Evolutionary conservation across 2,113 vertebrate species (phyloP).

Genomic region (Vireo altiloquus): DNA sequence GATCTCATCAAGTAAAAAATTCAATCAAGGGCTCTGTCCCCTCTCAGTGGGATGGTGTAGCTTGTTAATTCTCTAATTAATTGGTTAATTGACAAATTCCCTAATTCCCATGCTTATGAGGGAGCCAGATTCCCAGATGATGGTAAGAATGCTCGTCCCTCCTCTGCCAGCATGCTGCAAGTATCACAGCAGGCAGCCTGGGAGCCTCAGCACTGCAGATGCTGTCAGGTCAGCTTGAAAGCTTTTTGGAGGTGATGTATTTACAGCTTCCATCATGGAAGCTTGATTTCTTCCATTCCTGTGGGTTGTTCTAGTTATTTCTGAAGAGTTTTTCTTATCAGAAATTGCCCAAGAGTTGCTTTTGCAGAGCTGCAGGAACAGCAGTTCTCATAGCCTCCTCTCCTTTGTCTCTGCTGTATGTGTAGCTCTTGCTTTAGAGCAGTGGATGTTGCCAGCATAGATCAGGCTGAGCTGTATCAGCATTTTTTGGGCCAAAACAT

Average conservation of each 20-base stretch:
- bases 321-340: not conserved
- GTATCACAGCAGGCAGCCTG: not conserved
- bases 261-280: not conserved
- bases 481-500: not conserved
- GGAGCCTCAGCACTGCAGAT: not conserved
- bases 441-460: not conserved
- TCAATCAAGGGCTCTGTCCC: not conserved
- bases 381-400: not conserved
- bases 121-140: not conserved
- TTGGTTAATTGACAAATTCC: not conserved
- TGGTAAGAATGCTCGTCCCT: not conserved
- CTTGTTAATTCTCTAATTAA: not conserved
- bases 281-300: not conserved
- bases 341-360: not conserved
- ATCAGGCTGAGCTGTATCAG: not conserved
- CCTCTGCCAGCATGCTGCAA: accelerated
- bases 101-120: not conserved
- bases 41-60: not conserved
- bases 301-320: not conserved
- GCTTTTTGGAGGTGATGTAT: not conserved
- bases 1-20: not conserved
- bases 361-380: not conserved
- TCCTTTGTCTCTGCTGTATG: accelerated
- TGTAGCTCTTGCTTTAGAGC: not conserved
- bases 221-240: not conserved